Conservation (phyloP, 2,888 invertebrate species). For the Cephus nigrinus region DNA sequence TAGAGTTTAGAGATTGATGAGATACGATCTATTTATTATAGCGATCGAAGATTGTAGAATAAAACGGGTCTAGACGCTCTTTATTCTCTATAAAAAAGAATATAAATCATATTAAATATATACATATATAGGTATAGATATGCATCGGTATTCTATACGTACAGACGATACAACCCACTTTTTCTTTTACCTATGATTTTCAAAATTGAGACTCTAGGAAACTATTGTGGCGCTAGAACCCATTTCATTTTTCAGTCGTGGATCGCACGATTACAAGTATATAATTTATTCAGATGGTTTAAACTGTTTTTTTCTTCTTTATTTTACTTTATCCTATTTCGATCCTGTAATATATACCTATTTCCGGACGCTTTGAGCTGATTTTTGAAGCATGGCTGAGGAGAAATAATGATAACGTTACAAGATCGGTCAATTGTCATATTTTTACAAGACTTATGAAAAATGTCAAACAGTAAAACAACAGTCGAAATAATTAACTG, state of each 20-base stretch:
- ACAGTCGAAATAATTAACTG: not conserved
- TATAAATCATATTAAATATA: not conserved
- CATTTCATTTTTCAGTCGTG: not conserved
- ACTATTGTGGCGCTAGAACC: not conserved
- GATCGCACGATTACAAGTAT: not conserved
- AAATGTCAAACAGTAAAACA: not conserved
- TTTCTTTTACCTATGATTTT: not conserved
- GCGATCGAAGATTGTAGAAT: conserved; percentile 24
- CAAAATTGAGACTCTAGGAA: not conserved
- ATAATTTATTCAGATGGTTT: not conserved
- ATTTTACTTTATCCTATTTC: conserved; percentile 18
- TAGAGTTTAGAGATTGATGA: conserved; percentile 48
- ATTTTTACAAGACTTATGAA: not conserved
- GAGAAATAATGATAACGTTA: conserved; percentile 32
- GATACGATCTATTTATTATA: conserved; percentile 38
- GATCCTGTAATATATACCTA: conserved; percentile 7
- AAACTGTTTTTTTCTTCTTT: conserved; percentile 8
- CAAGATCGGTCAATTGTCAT: not conserved
- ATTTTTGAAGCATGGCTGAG: conserved; percentile 59
- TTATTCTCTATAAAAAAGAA: conserved; percentile 7
- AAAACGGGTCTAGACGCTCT: not conserved
- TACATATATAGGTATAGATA: not conserved
- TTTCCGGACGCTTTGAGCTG: conserved; percentile 56
- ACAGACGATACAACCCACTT: not conserved
- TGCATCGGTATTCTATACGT: not conserved